A percentile compares a stretch with the other conserved stretches of the same genome.
phyloP scores from a whole-genome alignment of 2,888 invertebrate genomes.

The Acrobasis repandana region DNA sequence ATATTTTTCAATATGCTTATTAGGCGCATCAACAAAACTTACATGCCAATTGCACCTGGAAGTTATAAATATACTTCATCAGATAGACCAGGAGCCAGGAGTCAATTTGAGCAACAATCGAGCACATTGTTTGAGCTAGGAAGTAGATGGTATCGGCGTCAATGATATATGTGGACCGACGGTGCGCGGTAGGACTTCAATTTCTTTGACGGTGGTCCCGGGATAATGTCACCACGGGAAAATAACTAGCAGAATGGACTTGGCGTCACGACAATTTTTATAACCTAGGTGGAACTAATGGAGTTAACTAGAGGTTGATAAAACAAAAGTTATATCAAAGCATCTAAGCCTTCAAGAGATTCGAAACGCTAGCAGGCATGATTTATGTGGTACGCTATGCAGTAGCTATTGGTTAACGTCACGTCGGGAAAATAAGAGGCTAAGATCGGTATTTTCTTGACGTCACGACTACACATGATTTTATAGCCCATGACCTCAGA shows the following conservation, averaged over 20 bases:
- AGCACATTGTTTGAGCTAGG: conserved; percentile 19
- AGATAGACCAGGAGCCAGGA: conserved; percentile 20
- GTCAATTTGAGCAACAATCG: conserved; percentile 22
- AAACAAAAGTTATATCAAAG: too few species aligned
- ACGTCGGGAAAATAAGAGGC: too few species aligned
- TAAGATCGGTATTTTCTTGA: too few species aligned
- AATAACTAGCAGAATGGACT: conserved; percentile 6
- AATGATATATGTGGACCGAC: conserved; percentile 25
- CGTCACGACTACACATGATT: too few species aligned
- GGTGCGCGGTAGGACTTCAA: not conserved
- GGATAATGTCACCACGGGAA: conserved; percentile 4
- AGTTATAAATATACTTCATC: conserved; percentile 18
- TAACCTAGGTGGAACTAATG: not conserved
- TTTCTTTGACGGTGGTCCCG: not conserved
- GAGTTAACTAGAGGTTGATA: too few species aligned
- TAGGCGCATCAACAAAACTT: too few species aligned
- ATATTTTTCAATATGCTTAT: too few species aligned
- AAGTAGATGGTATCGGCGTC: conserved; percentile 24
- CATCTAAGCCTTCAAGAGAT: too few species aligned
- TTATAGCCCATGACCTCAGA: too few species aligned
- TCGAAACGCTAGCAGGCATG: not conserved
- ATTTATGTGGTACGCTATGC: too few species aligned
- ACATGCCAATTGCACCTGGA: conserved; percentile 1
- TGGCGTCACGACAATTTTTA: conserved; percentile 11
- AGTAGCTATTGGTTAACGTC: too few species aligned